Evolutionary conservation across 2,888 invertebrate genomes (phyloP).

Genomic region (Perdita meconis): DNA sequence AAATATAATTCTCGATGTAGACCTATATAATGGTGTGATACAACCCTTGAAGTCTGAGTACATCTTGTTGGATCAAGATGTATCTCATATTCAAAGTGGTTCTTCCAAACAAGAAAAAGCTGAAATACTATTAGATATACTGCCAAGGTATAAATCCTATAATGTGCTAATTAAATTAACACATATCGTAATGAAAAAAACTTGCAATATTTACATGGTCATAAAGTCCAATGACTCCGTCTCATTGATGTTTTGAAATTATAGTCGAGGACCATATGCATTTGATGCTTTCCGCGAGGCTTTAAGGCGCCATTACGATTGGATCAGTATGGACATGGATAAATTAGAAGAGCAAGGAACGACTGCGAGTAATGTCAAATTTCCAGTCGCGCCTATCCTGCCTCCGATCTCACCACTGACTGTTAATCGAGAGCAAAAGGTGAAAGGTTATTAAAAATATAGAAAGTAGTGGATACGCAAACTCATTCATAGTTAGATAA

Average conservation of each 20-base stretch:
- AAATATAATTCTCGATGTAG: slow-evolving; percentile 75
- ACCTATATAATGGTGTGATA: slow-evolving; percentile 78
- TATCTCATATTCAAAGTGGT: slow-evolving; percentile 70
- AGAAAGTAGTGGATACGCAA: background rate
- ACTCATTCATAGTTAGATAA: background rate
- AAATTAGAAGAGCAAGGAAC: slow-evolving; percentile 60
- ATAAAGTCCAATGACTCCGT: background rate
- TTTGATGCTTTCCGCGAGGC: slow-evolving; percentile 86
- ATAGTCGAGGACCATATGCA: slow-evolving; percentile 80
- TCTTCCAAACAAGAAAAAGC: slow-evolving; percentile 69
- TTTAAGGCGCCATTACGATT: slow-evolving; percentile 86
- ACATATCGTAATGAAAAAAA: too few species aligned
- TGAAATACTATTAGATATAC: slow-evolving; percentile 75
- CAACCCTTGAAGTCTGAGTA: slow-evolving; percentile 69
- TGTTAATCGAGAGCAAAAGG: slow-evolving; percentile 78
- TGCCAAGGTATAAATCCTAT: slow-evolving; percentile 74
- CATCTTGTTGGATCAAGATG: slow-evolving; percentile 75
- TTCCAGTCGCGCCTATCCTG: slow-evolving; percentile 67
- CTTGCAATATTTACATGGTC: background rate
- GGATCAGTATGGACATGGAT: slow-evolving; percentile 86
- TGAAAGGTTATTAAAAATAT: slow-evolving; percentile 44
- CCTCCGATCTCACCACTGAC: slow-evolving; percentile 79
- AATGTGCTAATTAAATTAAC: background rate
- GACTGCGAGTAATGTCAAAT: slow-evolving; percentile 45
- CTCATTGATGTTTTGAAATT: slow-evolving; percentile 19